Percentiles rank a stretch among this genome's conserved stretches.
phyloP scores from a whole-genome alignment of 2,888 invertebrate genomes.

The Acleris cristana region DNA sequence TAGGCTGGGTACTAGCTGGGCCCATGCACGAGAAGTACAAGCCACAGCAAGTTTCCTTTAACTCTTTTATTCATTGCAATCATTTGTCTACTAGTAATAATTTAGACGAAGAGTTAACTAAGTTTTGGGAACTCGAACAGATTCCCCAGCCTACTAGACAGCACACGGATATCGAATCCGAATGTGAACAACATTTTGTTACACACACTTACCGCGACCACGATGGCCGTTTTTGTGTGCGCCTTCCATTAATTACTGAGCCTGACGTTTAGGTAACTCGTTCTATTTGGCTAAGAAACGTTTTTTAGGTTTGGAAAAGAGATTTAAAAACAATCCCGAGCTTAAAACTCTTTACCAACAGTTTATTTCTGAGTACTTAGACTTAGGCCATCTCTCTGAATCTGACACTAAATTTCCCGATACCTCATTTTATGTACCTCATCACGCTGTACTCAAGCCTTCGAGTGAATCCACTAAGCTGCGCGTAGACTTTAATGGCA shows the following conservation, averaged over 20 bases:
- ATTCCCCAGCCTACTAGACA: not conserved
- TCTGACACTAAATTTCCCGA: not conserved
- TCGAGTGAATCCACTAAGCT: conserved; percentile 14
- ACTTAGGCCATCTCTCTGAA: conserved; percentile 4
- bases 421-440: conserved; percentile 3
- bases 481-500: conserved; percentile 12
- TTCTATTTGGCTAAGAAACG: conserved; percentile 3
- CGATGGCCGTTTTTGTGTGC: not conserved
- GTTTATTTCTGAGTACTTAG: not conserved
- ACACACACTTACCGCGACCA: not conserved
- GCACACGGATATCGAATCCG: not conserved
- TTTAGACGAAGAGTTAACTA: not conserved
- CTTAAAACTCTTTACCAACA: not conserved
- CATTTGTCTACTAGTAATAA: not conserved
- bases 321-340: not conserved
- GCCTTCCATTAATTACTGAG: not conserved
- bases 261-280: not conserved
- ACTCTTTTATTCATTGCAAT: no score
- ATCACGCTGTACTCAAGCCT: conserved; percentile 7
- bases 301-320: not conserved
- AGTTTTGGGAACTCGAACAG: not conserved
- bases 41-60: not conserved
- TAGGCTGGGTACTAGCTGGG: conserved; percentile 36
- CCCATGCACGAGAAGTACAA: no score
- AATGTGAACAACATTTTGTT: conserved; percentile 7